A percentile compares a stretch with the other conserved stretches of the same genome.
Evolutionary conservation across 2,113 vertebrate genomes (phyloP).

Genomic region (Perccottus glenii): DNA sequence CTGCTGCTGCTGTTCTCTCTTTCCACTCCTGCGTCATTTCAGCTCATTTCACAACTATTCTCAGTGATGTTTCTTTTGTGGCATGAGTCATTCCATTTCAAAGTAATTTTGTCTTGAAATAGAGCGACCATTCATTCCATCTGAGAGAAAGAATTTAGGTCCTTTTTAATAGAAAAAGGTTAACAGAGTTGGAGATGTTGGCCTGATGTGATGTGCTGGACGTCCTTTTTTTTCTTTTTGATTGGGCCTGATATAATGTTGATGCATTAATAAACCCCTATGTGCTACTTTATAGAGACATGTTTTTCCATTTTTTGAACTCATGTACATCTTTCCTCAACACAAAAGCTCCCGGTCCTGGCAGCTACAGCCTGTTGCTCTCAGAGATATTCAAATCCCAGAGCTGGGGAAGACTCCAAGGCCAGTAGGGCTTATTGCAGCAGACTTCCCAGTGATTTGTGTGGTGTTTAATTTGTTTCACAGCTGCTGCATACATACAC

Average conservation of each 20-base stretch:
- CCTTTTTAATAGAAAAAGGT: constrained; percentile 41
- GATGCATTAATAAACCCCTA: neutral
- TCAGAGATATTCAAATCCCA: constrained; percentile 66
- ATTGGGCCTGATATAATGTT: neutral
- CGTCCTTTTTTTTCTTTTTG: constrained; percentile 5
- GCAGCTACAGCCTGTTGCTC: constrained; percentile 44
- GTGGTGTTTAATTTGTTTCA: constrained; percentile 70
- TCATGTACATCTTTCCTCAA: constrained; percentile 33
- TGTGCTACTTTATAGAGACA: neutral
- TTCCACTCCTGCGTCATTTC: constrained; percentile 49
- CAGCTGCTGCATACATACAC: constrained; percentile 64
- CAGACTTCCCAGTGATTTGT: constrained; percentile 70
- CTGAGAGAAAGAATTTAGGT: constrained; percentile 21
- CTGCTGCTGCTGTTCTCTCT: constrained; percentile 14
- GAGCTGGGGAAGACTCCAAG: constrained; percentile 60
- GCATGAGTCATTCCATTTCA: constrained; percentile 51
- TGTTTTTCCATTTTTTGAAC: constrained; percentile 23
- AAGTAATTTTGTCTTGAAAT: constrained; percentile 51
- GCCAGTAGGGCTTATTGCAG: constrained; percentile 53
- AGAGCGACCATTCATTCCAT: constrained; percentile 34
- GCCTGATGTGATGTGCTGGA: neutral
- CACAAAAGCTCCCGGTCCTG: constrained; percentile 38
- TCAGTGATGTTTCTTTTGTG: constrained; percentile 49
- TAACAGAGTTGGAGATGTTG: constrained; percentile 14
- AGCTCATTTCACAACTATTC: constrained; percentile 37